Percentiles rank a stretch among this genome's conserved stretches.
phyloP scores from a whole-genome alignment of 2,113 vertebrate genomes.

The Melanerpes formicivorus region DNA sequence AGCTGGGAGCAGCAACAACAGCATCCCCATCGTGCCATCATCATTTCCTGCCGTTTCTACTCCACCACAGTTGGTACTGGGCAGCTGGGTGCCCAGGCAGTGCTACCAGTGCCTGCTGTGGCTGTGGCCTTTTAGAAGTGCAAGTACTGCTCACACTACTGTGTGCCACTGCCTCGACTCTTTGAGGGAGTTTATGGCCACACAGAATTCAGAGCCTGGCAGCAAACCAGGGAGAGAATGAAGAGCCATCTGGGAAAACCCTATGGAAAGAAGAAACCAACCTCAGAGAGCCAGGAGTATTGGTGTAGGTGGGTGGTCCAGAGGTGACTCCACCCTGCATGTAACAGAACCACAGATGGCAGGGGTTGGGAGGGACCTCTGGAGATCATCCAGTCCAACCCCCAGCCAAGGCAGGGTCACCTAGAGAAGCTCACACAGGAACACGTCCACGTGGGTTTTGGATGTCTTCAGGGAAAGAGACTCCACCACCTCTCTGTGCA shows the following conservation, averaged over 20 bases:
- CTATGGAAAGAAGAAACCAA: neutral
- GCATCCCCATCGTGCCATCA: neutral
- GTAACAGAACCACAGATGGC: neutral
- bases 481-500: too few species aligned
- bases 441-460: too few species aligned
- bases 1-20: neutral
- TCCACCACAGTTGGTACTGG: neutral
- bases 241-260: neutral
- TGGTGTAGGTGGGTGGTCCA: neutral
- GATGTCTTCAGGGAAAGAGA: too few species aligned
- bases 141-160: accelerated
- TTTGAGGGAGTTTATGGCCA: neutral
- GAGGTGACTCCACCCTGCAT: neutral
- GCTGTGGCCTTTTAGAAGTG: neutral
- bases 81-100: neutral
- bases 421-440: too few species aligned
- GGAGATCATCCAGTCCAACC: too few species aligned
- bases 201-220: neutral
- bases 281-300: neutral
- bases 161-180: accelerated
- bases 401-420: too few species aligned
- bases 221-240: neutral
- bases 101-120: accelerated
- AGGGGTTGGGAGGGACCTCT: too few species aligned
- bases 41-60: neutral